These are phyloP conservation scores for Trimorus sp. DNA, from an alignment of 2,888 invertebrate genomes.

Conservation along the genomic window DNA sequence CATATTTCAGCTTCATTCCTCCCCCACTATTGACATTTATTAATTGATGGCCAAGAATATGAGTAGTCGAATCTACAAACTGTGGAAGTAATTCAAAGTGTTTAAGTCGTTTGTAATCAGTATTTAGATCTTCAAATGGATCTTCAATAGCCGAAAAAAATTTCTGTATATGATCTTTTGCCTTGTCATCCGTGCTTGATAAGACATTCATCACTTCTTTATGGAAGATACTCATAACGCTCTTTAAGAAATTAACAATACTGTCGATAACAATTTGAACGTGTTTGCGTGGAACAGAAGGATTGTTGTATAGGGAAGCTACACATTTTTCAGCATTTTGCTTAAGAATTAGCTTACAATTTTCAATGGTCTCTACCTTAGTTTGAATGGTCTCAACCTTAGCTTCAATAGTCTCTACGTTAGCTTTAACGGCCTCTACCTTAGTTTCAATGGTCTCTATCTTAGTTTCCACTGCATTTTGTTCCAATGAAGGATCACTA, in stretches of 20 bases:
- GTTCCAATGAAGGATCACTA: background rate
- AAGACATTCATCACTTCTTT: background rate
- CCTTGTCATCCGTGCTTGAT: background rate
- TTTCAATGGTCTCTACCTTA: too few species aligned
- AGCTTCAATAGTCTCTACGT: too few species aligned
- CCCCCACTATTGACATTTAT: background rate
- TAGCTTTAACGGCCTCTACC: too few species aligned
- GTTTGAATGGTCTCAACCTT: too few species aligned
- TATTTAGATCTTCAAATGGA: slow-evolving; percentile 11
- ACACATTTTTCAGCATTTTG: slow-evolving; percentile 12
- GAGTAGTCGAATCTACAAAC: slow-evolving; percentile 3
- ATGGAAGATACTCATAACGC: background rate
- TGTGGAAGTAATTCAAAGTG: slow-evolving; percentile 10
- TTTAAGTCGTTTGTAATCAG: slow-evolving; percentile 21
- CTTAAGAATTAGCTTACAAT: slow-evolving; percentile 1
- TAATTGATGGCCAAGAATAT: slow-evolving; percentile 7
- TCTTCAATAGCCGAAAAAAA: background rate
- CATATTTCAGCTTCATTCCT: slow-evolving; percentile 11
- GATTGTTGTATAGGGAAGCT: slow-evolving; percentile 14
- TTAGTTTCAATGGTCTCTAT: too few species aligned
- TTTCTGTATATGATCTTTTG: background rate
- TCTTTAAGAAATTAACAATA: background rate
- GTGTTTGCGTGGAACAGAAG: slow-evolving; percentile 15
- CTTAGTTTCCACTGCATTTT: background rate
- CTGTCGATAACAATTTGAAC: slow-evolving; percentile 15